Evolutionary conservation across 2,888 invertebrate genomes (phyloP), one percentile per base, ranked within the genome.

Genomic region (Rhogogaster chlorosoma): DNA sequence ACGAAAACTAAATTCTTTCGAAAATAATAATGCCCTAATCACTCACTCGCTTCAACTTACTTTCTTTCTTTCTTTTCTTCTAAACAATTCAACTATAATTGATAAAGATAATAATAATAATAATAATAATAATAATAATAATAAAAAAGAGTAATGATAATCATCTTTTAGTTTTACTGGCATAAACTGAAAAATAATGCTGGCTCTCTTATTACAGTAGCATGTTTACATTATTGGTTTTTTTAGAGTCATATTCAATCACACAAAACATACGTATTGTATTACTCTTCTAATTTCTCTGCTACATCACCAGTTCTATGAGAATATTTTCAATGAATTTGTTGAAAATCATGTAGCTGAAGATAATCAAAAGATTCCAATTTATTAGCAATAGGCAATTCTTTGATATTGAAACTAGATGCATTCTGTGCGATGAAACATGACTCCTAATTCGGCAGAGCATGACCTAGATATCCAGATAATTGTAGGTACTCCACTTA

Each of bases 1-100:
- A 85, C 80, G 71, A 85, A 70, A 71, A 53, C 71, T 70, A 85
- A 82, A 82, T 64, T 85, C 80, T 45, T 85, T 84, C 71, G 70
- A 84, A 77, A 84, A 84, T 84, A 84, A 85, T 85, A 85, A 85
- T 85, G 84, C 84, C 84, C 84, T 85, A 85, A 85, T 82, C 67
- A 85, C 70, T 85, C 82, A 82, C 32, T 38, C 84, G 15, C n/a
- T 45, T 38, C 57, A 49, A 57, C 73, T 84, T 32, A 70, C 49
- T 77, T 49, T 4, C 45, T 45, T 15, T 49, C 49, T 49, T 45
- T 49, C 71, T 49, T 49, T 18, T 12, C 12, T 42, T 45, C 45
- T 26, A 42, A 83, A 67, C 42, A 83, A 67, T 82, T 82, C 38
- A 82, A 38, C 36, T 42, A 82, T 18, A 82, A 82, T 82, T 64